Base-by-base conservation (phyloP, 2,113 vertebrate genomes). In the Narcine bancroftii region DNA sequence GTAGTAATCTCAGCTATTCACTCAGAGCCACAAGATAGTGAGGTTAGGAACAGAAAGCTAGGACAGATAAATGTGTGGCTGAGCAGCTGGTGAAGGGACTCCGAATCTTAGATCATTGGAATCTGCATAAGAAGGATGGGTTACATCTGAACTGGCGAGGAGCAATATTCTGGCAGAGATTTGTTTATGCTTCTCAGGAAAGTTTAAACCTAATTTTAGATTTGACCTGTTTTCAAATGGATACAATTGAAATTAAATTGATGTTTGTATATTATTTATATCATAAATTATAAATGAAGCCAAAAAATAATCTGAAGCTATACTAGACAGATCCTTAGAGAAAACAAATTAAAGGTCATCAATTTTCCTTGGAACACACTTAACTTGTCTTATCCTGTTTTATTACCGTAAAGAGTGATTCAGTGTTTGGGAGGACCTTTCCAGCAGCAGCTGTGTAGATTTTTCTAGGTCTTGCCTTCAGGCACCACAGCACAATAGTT, bases 301-400 rank as follows among this genome's bases (percentile, higher is more conserved):
- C 2, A 24, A 63, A 91, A 66, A 63, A 69, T 26, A 45, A 69
- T 69, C n/a, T 47, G 65, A 42, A 91, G 42, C 63, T 33, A 39
- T 39, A 33, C 60, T 45, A 91, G 63, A 69, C 29, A 45, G 0
- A 33, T 47, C 39, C 24, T 47, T 33, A 7, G 29, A 89, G 83
- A 89, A 89, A 91, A 29, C 19, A 71, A 91, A 69, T 69, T 71
- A 47, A 91, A 91, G 42, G 15, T 66, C 45, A 69, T 69, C 71
- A 65, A 42, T 42, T 13, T 47, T 91, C 7, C 26, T 91, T 42
- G 60, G 42, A 47, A 45, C 89, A 91, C 3, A n/a, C 5, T 60
- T 11, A 89, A 42, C 60, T 91, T 21, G 26, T 26, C 33, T 69
- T 89, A 50, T 39, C 65, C 63, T 19, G 36, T 42, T 66, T 56